Percentiles rank a stretch among this genome's conserved stretches.
These are phyloP conservation scores for Deilephila elpenor DNA, from an alignment of 2,888 invertebrate genomes.

Conservation along the genomic window DNA sequence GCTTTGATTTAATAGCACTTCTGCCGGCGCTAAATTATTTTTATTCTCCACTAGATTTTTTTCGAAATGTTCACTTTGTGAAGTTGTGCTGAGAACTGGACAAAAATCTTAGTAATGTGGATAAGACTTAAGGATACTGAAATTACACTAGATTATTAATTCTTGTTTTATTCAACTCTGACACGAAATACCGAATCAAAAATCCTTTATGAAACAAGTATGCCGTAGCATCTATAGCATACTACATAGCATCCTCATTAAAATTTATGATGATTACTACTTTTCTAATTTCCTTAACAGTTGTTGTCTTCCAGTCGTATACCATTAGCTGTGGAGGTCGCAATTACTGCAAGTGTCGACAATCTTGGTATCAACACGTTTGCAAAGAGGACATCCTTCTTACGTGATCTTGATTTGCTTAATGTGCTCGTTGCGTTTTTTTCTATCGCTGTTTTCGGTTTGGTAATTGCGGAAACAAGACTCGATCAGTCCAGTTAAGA, in stretches of 20 bases:
- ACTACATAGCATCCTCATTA: neutral
- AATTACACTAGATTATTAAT: too few species aligned
- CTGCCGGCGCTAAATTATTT: neutral
- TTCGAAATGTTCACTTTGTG: too few species aligned
- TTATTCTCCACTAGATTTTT: too few species aligned
- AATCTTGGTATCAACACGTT: conserved; percentile 41
- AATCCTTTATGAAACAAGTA: too few species aligned
- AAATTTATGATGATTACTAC: neutral
- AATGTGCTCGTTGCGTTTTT: conserved; percentile 35
- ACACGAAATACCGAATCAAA: too few species aligned
- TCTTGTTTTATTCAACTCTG: too few species aligned
- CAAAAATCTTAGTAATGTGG: too few species aligned
- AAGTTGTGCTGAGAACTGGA: too few species aligned
- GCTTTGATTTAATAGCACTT: neutral
- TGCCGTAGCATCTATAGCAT: neutral
- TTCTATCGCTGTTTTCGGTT: conserved; percentile 17
- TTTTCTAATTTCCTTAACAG: conserved; percentile 10
- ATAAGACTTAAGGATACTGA: too few species aligned
- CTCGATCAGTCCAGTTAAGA: too few species aligned
- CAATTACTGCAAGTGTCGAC: conserved; percentile 35
- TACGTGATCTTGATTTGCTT: conserved; percentile 52
- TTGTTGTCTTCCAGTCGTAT: conserved; percentile 7
- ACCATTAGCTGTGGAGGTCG: conserved; percentile 38
- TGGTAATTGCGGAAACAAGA: neutral
- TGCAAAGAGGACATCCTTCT: conserved; percentile 66